A percentile compares a stretch with the other conserved stretches of the same genome.
phyloP scores from a whole-genome alignment of 2,888 invertebrate genomes.

The Sinhomidia bicolor region DNA sequence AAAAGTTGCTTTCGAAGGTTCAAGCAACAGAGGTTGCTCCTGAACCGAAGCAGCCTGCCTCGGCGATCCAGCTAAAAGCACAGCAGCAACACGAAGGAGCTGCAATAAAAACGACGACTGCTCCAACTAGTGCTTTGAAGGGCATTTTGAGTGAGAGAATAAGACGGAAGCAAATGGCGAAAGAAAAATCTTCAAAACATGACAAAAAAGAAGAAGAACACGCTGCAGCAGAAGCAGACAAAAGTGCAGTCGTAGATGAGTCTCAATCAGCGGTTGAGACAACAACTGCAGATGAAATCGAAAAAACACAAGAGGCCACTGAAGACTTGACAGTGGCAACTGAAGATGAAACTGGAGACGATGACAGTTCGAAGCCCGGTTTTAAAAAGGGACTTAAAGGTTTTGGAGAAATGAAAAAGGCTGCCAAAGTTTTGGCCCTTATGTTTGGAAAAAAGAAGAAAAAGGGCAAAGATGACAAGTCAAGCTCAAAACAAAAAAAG shows the following conservation, averaged over 20 bases:
- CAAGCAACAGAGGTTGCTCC: neutral
- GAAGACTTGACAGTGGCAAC: too few species aligned
- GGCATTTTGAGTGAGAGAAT: conserved; percentile 50
- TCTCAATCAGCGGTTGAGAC: neutral
- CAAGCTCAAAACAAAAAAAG: conserved; percentile 5
- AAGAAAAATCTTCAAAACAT: neutral
- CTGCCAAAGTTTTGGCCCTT: conserved; percentile 37
- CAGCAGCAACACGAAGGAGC: neutral
- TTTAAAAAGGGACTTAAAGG: conserved; percentile 23
- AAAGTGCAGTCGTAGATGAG: neutral
- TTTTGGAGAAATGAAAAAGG: conserved; percentile 46
- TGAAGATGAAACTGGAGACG: conserved; percentile 24
- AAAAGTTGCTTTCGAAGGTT: conserved; percentile 45
- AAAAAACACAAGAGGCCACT: too few species aligned
- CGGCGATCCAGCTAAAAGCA: neutral
- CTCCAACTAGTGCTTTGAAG: conserved; percentile 47
- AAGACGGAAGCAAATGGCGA: conserved; percentile 59
- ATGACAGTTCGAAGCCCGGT: neutral
- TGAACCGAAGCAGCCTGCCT: neutral
- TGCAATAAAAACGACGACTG: conserved; percentile 8
- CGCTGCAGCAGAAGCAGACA: neutral
- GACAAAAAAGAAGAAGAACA: conserved; percentile 10
- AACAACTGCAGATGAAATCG: neutral
- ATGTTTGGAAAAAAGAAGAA: conserved; percentile 55
- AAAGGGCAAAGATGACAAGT: neutral